Percentiles rank a stretch among this genome's conserved stretches.
phyloP scores from a whole-genome alignment of 2,888 invertebrate genomes.

The Drosophila differens region DNA sequence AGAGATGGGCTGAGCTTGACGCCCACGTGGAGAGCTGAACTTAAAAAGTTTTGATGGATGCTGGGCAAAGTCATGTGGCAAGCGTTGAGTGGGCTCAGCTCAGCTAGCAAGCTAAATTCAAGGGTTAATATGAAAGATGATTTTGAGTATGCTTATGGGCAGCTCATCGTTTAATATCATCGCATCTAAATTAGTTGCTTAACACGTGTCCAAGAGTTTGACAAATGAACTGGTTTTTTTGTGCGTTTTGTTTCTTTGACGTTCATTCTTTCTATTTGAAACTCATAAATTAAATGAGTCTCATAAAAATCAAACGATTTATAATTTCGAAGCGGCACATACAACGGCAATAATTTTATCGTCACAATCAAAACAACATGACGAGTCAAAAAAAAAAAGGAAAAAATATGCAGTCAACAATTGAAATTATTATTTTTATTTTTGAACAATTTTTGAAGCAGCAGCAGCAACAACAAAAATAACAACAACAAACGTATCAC shows the following conservation, averaged over 20 bases:
- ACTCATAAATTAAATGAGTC: slow-evolving; percentile 50
- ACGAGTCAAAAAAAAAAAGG: slow-evolving; percentile 49
- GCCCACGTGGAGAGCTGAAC: slow-evolving; percentile 42
- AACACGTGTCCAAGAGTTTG: slow-evolving; percentile 14
- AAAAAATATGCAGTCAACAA: slow-evolving; percentile 62
- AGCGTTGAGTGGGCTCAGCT: slow-evolving; percentile 47
- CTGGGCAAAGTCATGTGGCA: slow-evolving; percentile 44
- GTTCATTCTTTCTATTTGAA: background rate
- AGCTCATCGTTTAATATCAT: slow-evolving; percentile 18
- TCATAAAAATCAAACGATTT: slow-evolving; percentile 60
- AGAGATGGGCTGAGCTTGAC: slow-evolving; percentile 32
- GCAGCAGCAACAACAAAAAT: slow-evolving; percentile 22
- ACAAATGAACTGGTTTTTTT: slow-evolving; percentile 33
- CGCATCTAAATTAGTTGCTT: slow-evolving; percentile 23
- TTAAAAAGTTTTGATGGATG: slow-evolving; percentile 47
- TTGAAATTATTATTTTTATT: slow-evolving; percentile 67
- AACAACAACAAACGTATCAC: slow-evolving; percentile 36
- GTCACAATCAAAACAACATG: slow-evolving; percentile 69
- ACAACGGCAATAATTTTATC: slow-evolving; percentile 52
- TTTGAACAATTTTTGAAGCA: slow-evolving; percentile 53
- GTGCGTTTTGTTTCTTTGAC: background rate
- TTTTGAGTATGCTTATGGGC: background rate
- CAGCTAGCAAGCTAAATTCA: background rate
- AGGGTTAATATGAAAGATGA: slow-evolving; percentile 6
- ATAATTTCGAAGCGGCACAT: slow-evolving; percentile 45